Evolutionary conservation across 2,888 invertebrate species (phyloP), one percentile per base, ranked within the genome.

Genomic region (Pristionchus japonicus): DNA sequence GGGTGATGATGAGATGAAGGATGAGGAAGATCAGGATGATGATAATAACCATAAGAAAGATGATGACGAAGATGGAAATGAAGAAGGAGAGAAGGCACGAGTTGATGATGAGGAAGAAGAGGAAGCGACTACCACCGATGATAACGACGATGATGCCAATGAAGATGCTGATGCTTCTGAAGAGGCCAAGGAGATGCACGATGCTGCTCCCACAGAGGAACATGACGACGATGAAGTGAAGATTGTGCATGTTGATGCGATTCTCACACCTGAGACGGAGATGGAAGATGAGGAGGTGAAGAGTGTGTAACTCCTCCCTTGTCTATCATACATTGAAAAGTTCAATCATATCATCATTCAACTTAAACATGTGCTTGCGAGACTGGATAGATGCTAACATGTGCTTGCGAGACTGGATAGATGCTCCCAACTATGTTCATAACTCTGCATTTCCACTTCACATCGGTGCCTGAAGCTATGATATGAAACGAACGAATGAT

Each of bases 231-330:
- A 85, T 7, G 88, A 87, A 64, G 89, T 27, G 40, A 70, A 37
- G 7, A 64, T 47, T 64, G 85, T 3, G 27, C 43, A 85, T 23
- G 43, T 47, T 17, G 77, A 77, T 47, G 77, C 77, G 1, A 77
- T 77, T 77, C 77, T 77, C n/a, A 27, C 15, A 11, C 77, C 77
- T 0, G 7, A 43, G n/a, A 77, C 31, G 67, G 47, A 88, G 52
- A 17, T 77, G 43, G 64, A 84, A 34, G 70, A 84, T 17, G 88
- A 90, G 80, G 89, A 89, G 67, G 88, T 64, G 40, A 52, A 89
- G 64, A 82, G 86, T n/a, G 84, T 85, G 85, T n/a, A n/a, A n/a
- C n/a, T n/a, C n/a, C n/a, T n/a, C n/a, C 17, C 11, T 0, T 27
- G 27, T 23, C 40, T 17, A 3, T n/a, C 57, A 27, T 40, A n/a